phyloP scores from a whole-genome alignment of 1,140 invertebrate genomes.

The Phocides pigmalion region DNA sequence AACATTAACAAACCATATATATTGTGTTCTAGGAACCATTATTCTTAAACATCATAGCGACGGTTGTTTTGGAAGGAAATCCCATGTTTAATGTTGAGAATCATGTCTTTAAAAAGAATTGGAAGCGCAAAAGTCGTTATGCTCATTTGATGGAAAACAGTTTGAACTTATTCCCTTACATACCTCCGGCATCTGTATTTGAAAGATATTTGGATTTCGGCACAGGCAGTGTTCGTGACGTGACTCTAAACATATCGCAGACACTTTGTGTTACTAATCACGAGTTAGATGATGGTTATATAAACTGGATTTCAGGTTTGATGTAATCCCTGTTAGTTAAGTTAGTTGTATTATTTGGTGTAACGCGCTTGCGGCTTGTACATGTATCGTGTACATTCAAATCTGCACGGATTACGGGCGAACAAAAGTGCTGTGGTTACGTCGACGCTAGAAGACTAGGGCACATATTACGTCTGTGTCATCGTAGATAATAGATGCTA shows the following conservation, averaged over 20 bases:
- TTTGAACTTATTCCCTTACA: slow-evolving; percentile 59
- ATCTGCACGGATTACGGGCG: too few relatives aligned
- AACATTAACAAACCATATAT: too few relatives aligned
- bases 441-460: too few relatives aligned
- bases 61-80: slow-evolving; percentile 58
- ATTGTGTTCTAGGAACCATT: slow-evolving; percentile 58
- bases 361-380: too few relatives aligned
- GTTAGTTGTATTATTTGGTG: too few relatives aligned
- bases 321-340: too few relatives aligned
- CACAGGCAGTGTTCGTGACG: slow-evolving; percentile 58
- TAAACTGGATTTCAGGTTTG: slow-evolving; percentile 73
- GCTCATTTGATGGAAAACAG: slow-evolving; percentile 74
- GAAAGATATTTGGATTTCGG: slow-evolving; percentile 74
- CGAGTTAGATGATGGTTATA: slow-evolving; percentile 61
- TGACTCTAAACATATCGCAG: slow-evolving; percentile 71
- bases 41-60: slow-evolving; percentile 62
- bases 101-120: slow-evolving; percentile 62
- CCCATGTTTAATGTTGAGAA: slow-evolving; percentile 55
- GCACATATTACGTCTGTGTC: too few relatives aligned
- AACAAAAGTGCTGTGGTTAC: too few relatives aligned
- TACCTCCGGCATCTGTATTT: slow-evolving; percentile 68
- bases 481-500: too few relatives aligned
- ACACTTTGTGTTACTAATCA: slow-evolving; percentile 75
- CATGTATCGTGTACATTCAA: too few relatives aligned
- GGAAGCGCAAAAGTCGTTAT: slow-evolving; percentile 57